phyloP scores from a whole-genome alignment of 2,888 invertebrate species.

The Noctua pronuba region DNA sequence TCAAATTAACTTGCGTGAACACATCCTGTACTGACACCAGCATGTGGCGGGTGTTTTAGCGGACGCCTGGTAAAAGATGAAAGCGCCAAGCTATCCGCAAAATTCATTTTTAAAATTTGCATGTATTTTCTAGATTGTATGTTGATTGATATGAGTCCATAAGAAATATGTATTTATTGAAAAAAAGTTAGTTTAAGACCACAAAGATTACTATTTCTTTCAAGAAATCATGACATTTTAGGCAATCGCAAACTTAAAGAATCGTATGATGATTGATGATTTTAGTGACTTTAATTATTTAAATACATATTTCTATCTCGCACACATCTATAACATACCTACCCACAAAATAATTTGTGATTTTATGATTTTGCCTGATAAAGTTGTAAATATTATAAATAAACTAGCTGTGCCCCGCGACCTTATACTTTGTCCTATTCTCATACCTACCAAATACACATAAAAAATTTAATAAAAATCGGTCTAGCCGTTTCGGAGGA shows the following conservation, averaged over 20 bases:
- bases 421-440: too few relatives aligned
- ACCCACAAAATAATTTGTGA: too few relatives aligned
- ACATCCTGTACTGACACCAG: not conserved
- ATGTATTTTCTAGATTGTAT: not conserved
- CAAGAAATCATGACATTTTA: not conserved
- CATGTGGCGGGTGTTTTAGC: not conserved
- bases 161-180: too few relatives aligned
- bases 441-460: too few relatives aligned
- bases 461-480: too few relatives aligned
- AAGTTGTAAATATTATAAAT: not conserved
- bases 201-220: not conserved
- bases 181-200: not conserved
- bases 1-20: not conserved
- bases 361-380: not conserved
- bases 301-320: not conserved
- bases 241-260: not conserved
- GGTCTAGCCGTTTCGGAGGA: too few relatives aligned
- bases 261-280: not conserved
- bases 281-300: not conserved
- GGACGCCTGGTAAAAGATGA: not conserved
- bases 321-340: too few relatives aligned
- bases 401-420: too few relatives aligned
- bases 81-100: not conserved
- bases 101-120: not conserved
- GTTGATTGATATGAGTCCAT: not conserved